phyloP scores from a whole-genome alignment of 2,113 vertebrate genomes.

The Gallinago media region DNA sequence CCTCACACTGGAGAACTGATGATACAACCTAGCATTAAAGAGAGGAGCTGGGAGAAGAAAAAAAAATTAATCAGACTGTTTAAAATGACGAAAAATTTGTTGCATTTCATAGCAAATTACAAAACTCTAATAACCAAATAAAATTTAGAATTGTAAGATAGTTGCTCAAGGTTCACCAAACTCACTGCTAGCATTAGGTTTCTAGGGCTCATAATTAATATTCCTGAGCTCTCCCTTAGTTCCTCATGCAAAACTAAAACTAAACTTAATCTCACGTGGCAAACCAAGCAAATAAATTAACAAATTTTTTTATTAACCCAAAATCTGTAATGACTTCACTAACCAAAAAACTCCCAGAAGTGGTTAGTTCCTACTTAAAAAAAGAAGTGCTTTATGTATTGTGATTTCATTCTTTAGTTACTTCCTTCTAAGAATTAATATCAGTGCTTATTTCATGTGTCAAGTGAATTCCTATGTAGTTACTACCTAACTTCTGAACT shows the following conservation, averaged over 20 bases:
- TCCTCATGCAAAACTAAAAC: background rate
- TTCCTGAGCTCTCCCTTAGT: background rate
- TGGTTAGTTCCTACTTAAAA: background rate
- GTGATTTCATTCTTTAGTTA: background rate
- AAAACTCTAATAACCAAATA: background rate
- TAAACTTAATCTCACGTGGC: background rate
- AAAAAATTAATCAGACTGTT: background rate
- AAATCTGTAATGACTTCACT: background rate
- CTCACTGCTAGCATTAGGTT: background rate
- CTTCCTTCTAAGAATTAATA: background rate
- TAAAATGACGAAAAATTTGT: background rate
- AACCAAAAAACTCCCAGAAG: background rate
- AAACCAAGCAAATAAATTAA: background rate
- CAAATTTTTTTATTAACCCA: background rate
- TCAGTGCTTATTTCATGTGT: background rate
- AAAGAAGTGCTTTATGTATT: background rate
- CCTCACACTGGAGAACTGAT: background rate
- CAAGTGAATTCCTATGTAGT: constrained; percentile 4
- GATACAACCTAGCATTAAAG: background rate
- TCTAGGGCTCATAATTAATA: background rate
- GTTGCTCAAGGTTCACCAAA: background rate
- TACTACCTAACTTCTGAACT: background rate
- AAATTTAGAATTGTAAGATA: background rate
- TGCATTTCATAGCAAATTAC: background rate
- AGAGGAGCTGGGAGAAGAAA: background rate